Evolutionary conservation across 2,797 vertebrate genomes (phyloP).

Genomic region (Sciaenops ocellatus): DNA sequence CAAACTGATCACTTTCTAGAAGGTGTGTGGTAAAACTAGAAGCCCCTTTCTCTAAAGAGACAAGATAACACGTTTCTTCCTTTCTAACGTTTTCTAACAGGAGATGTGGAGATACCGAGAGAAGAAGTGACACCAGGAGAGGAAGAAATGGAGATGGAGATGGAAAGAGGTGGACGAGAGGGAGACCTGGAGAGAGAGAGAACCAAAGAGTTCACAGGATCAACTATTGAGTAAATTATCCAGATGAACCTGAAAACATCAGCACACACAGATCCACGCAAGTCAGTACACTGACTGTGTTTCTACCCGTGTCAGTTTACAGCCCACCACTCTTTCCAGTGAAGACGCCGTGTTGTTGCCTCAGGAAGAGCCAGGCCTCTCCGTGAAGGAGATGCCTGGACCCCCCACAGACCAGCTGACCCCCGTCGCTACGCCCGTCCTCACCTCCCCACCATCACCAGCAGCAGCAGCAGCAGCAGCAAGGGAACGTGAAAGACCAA

Average conservation of each 20-base stretch:
- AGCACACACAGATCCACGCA: not conserved
- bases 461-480: not conserved
- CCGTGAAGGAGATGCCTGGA: slow-evolving; percentile 18
- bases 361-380: slow-evolving; percentile 54
- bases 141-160: slow-evolving; percentile 46
- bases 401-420: slow-evolving; percentile 65
- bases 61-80: not conserved
- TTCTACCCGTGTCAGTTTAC: slow-evolving; percentile 62
- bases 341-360: slow-evolving; percentile 60
- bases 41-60: not conserved
- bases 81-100: slow-evolving; percentile 29
- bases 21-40: slow-evolving; percentile 51
- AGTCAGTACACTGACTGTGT: not conserved
- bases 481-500: not conserved
- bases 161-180: slow-evolving; percentile 40
- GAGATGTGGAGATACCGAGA: slow-evolving; percentile 33
- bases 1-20: slow-evolving; percentile 73
- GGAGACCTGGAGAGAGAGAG: slow-evolving; percentile 34
- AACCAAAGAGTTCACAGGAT: slow-evolving; percentile 58
- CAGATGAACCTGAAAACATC: not conserved
- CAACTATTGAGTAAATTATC: slow-evolving; percentile 69
- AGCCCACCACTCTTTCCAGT: slow-evolving; percentile 49
- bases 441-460: slow-evolving; percentile 32
- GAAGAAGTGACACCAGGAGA: slow-evolving; percentile 30
- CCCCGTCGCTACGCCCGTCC: slow-evolving; percentile 35